These are phyloP conservation scores for Agrilus biguttatus DNA, from an alignment of 2,888 invertebrate species.

Conservation along the genomic window DNA sequence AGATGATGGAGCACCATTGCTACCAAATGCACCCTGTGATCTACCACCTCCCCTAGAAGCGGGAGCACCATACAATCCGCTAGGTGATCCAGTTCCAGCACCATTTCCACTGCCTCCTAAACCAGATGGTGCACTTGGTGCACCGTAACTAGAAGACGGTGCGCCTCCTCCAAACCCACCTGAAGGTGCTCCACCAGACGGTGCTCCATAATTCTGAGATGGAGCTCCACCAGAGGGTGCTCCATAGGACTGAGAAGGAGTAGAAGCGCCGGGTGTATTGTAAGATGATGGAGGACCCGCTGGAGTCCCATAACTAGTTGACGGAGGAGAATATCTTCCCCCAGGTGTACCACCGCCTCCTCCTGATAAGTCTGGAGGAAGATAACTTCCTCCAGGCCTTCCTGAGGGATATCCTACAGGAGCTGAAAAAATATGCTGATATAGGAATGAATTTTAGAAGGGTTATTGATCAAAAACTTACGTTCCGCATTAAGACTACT, in stretches of 20 bases:
- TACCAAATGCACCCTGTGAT: slow-evolving; percentile 15
- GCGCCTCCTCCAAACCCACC: slow-evolving; percentile 16
- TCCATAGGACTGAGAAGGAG: slow-evolving; percentile 26
- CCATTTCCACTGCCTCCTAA: slow-evolving; percentile 1
- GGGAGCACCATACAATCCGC: slow-evolving; percentile 23
- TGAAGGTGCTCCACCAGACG: slow-evolving; percentile 25
- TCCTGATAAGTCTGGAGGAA: slow-evolving; percentile 7
- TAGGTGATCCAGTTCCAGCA: neutral
- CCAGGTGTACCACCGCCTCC: slow-evolving; percentile 13
- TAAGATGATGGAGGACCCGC: slow-evolving; percentile 11
- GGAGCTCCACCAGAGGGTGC: slow-evolving; percentile 24
- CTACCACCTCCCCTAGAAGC: slow-evolving; percentile 16
- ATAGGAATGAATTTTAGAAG: neutral
- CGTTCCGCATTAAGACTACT: too few species aligned
- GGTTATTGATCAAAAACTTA: too few species aligned
- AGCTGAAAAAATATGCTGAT: neutral
- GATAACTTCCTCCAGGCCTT: slow-evolving; percentile 10
- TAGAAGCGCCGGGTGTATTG: slow-evolving; percentile 23
- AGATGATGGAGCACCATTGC: slow-evolving; percentile 21
- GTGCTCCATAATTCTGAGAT: slow-evolving; percentile 36
- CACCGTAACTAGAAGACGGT: slow-evolving; percentile 32
- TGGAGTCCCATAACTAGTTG: slow-evolving; percentile 31
- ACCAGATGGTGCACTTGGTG: slow-evolving; percentile 25
- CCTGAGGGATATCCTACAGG: slow-evolving; percentile 10
- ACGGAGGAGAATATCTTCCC: slow-evolving; percentile 44